phyloP scores from a whole-genome alignment of 2,888 invertebrate species.

The Eucera pruinosa region DNA sequence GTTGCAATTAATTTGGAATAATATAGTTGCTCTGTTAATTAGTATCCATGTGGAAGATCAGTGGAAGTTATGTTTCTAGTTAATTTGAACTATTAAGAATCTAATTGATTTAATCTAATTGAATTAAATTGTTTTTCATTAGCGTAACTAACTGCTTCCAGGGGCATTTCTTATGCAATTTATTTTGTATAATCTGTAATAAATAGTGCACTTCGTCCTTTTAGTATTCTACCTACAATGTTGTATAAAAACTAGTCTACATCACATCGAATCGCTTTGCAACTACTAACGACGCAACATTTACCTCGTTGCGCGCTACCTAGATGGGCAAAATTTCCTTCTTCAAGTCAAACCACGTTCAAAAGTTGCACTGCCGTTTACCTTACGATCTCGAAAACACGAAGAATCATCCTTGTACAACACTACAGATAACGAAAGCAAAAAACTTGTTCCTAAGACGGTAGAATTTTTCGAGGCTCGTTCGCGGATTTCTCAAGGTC shows the following conservation, averaged over 20 bases:
- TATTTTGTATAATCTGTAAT: background rate
- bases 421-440: background rate
- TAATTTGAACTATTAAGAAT: too few species aligned
- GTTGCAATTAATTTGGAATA: too few species aligned
- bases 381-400: background rate
- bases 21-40: too few species aligned
- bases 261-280: background rate
- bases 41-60: too few species aligned
- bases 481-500: slow-evolving; percentile 33
- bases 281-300: background rate
- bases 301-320: background rate
- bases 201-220: background rate
- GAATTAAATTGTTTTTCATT: too few species aligned
- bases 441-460: slow-evolving; percentile 23
- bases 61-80: too few species aligned
- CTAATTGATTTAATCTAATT: too few species aligned
- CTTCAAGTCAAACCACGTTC: slow-evolving; percentile 1
- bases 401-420: background rate
- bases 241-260: too few species aligned
- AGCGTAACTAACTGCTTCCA: too few species aligned
- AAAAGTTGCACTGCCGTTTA: background rate
- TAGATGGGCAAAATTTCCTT: too few species aligned
- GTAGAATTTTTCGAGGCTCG: slow-evolving; percentile 18
- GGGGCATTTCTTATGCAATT: background rate
- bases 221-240: background rate